Evolutionary conservation across 2,888 invertebrate genomes (phyloP), one percentile per base, ranked within the genome.

Genomic region (Pyrocoelia pectoralis): DNA sequence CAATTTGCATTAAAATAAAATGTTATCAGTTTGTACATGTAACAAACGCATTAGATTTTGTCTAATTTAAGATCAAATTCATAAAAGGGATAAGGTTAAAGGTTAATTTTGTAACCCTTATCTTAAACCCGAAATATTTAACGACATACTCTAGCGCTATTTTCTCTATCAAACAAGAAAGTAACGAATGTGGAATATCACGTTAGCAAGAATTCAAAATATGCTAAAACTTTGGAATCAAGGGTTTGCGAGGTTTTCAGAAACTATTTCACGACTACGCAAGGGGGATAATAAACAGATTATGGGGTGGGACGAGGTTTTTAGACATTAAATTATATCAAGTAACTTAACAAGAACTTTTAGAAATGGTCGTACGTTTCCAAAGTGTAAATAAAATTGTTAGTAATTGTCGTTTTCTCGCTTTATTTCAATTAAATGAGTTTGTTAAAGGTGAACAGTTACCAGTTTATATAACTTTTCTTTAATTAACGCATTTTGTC

Each of bases 251-350:
- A 58, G 66, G 55, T 62, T 66, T 66, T 66, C 62, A 24, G 4
- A 51, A 66, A 66, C 62, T 62, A 66, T 66, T 66, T 66, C 58
- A 66, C 58, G 62, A 66, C 57, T 48, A 43, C 51, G 52, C 12
- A 48, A 50, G 58, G 58, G 58, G 56, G 24, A 24, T 50, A 60
- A 53, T 56, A 50, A 61, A 54, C 55, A 60, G 52, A 54, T 43
- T 54, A 57, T 56, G 52, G 55, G 17, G 48, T 24, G 24, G 3
- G 3, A 24, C 24, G n/a, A 43, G 52, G 28, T 18, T 54, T 59
- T 49, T 56, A 60, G 24, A 51, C 60, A 60, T 60, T 60, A 60
- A 64, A 64, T 8, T n/a, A n/a, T n/a, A n/a, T n/a, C n/a, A n/a
- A n/a, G n/a, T n/a, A n/a, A n/a, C n/a, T n/a, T n/a, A n/a, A n/a